Evolutionary conservation across 2,888 invertebrate species (phyloP), one percentile per base, ranked within the genome.

Genomic region (Galerucella calmariensis): DNA sequence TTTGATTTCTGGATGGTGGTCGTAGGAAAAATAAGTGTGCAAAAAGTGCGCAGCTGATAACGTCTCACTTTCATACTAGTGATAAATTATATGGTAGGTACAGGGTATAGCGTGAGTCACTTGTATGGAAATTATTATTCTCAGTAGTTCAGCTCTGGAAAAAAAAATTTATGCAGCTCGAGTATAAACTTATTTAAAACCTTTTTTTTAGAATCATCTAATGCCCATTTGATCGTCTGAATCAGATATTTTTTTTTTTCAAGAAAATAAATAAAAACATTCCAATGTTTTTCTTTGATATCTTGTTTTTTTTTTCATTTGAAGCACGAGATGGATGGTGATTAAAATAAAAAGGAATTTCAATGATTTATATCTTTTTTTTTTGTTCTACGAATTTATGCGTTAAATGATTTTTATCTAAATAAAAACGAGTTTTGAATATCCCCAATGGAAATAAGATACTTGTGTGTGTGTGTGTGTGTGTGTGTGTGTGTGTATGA

Each of bases 311-410:
- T 66, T 67, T 24, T 65, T 20, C 61, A 16, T 67, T 67, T 67
- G 20, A 75, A 62, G 70, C 58, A 69, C 67, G 70, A 73, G 75
- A 73, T 73, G 67, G 62, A 67, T 67, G 69, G 70, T 70, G 75
- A 75, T 75, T 75, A 75, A 73, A 74, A 75, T 73, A 73, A 69
- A 41, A 59, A 72, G 70, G 75, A 73, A 75, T 70, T 75, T 73
- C 69, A 66, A 67, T 75, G 75, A 75, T 75, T 75, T 75, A 75
- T 75, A 72, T 75, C 63, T 69, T 61, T 59, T 69, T n/a, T 72
- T 69, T 70, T 70, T 72, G 72, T 72, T 66, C 72, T 59, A 66
- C 58, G 72, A 72, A 72, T 72, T 72, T 72, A 72, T 72, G 66
- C 41, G 72, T 58, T 46, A 66, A 72, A 66, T 59, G 72, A 72